These are phyloP conservation scores for Pinna nobilis DNA, from an alignment of 1,140 invertebrate species.

Conservation along the genomic window DNA sequence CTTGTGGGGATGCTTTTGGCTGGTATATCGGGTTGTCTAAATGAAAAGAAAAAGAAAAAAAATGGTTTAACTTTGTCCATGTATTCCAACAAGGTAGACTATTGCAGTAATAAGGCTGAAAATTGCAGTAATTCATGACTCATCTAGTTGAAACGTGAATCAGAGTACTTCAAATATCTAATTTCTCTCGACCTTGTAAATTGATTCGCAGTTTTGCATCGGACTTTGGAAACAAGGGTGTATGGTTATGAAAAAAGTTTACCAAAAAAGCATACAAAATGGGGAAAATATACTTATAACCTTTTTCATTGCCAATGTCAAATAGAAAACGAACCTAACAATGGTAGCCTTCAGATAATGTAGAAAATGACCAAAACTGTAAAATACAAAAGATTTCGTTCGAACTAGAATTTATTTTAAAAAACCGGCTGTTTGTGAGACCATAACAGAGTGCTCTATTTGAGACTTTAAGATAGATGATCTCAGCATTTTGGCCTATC, in stretches of 20 bases:
- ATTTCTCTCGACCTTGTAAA: background rate
- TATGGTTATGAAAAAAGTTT: too few relatives aligned
- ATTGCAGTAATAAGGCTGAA: background rate
- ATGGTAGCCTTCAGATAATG: too few relatives aligned
- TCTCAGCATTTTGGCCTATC: background rate
- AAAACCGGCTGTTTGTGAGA: constrained; percentile 21
- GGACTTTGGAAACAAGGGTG: background rate
- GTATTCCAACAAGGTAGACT: background rate
- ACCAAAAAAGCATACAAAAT: too few relatives aligned
- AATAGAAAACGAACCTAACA: too few relatives aligned
- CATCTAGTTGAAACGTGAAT: background rate
- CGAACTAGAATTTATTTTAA: constrained; percentile 12
- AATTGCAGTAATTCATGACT: background rate
- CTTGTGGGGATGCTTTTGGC: constrained; percentile 30
- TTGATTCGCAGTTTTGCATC: background rate
- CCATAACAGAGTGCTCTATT: constrained; percentile 29
- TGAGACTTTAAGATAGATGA: background rate
- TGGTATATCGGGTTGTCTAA: constrained; percentile 57
- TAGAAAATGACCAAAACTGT: background rate
- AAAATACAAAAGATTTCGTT: constrained; percentile 1
- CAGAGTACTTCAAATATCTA: background rate
- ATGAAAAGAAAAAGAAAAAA: background rate
- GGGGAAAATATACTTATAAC: too few relatives aligned
- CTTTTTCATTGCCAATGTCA: too few relatives aligned
- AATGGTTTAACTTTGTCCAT: background rate